These are phyloP conservation scores for Philereme vetulata DNA, from an alignment of 2,888 invertebrate genomes.

Conservation along the genomic window DNA sequence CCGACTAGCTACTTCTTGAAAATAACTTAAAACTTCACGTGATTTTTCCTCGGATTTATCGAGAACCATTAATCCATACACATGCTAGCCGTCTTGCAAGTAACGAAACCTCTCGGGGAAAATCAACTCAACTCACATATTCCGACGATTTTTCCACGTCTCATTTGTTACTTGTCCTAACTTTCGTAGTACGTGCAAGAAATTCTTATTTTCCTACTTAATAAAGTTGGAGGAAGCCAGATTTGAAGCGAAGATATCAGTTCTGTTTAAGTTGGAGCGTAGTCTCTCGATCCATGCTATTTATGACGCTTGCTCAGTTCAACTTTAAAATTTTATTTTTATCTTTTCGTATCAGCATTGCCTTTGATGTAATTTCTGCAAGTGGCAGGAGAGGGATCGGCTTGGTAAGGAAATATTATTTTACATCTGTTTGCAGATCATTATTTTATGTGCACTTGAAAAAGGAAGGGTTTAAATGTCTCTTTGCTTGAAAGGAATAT, in stretches of 20 bases:
- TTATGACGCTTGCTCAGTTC: conserved; percentile 22
- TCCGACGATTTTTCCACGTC: conserved; percentile 73
- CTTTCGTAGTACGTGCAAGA: conserved; percentile 63
- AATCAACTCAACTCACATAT: conserved; percentile 75
- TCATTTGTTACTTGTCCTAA: conserved; percentile 73
- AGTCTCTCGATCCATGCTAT: conserved; percentile 34
- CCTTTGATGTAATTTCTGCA: conserved; percentile 9
- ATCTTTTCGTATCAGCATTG: conserved; percentile 13
- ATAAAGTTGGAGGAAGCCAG: conserved; percentile 50
- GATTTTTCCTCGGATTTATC: conserved; percentile 54
- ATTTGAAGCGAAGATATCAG: conserved; percentile 50
- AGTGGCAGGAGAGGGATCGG: conserved; percentile 2
- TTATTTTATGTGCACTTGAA: too few species aligned
- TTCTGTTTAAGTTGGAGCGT: conserved; percentile 29
- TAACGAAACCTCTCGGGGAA: conserved; percentile 55
- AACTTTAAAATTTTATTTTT: conserved; percentile 29
- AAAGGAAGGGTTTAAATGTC: too few species aligned
- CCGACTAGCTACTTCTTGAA: not conserved
- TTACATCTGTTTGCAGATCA: too few species aligned
- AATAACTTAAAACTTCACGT: conserved; percentile 24
- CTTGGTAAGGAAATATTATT: not conserved
- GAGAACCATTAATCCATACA: conserved; percentile 60
- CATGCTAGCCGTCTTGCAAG: conserved; percentile 52
- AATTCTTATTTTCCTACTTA: conserved; percentile 58
- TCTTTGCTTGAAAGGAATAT: too few species aligned